Base-by-base conservation (phyloP, 2,888 invertebrate species). In the Andrena bucephala region DNA sequence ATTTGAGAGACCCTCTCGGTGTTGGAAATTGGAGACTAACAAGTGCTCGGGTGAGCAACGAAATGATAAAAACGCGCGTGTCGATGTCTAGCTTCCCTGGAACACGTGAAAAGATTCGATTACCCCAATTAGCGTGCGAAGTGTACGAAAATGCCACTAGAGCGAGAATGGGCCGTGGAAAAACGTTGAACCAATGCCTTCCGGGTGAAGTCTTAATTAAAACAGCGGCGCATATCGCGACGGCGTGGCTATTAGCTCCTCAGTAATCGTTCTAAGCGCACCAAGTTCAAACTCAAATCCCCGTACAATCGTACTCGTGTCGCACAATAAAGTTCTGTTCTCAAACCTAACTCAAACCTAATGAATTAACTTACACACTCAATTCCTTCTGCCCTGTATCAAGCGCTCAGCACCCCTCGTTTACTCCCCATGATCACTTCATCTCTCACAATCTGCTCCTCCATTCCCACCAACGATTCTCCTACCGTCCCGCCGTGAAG, bases 81-180 rank as follows among this genome's bases (percentile, higher is more conserved):
- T 42, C 42, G 74, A 60, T n/a, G 27, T 52, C 42, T 10, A 13
- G n/a, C 13, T 50, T 36, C 16, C 42, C 42, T 42, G 42, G 42
- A 3, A 24, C 27, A 27, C 36, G 36, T 16, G 5, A 31, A 4
- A 62, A 16, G 52, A 69, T 52, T 57, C 54, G 57, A 79, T 79
- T 79, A 77, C 20, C 29, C 78, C 78, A 77, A 78, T 78, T 78
- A 68, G 48, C 68, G 2, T 48, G 10, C 42, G 63, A 77, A 75
- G 77, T 29, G 48, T 27, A 10, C 42, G 42, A 42, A 16, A 4
- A 42, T 42, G 10, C 20, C 54, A 16, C 29, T 79, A 33, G 24
- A 57, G 10, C 27, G 33, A 77, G 48, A 57, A 69, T 48, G 62
- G 33, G 10, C 13, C 77, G 52, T 48, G 33, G 42, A 42, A 69